A percentile compares a stretch with the other conserved stretches of the same genome.
Conservation (phyloP, 2,113 vertebrate species). For the Coryphaenoides rupestris region DNA sequence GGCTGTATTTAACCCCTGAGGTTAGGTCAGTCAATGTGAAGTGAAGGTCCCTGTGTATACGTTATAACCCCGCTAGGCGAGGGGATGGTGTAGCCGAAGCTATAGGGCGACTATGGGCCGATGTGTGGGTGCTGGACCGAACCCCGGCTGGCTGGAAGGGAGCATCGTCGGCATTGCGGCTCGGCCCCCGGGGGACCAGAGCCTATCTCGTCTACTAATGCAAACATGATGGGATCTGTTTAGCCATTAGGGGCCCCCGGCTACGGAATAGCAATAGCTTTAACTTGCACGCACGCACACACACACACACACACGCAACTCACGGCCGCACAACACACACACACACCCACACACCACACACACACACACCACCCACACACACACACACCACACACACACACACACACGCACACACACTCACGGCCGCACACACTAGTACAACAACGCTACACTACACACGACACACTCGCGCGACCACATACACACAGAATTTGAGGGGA, state of each 20-base stretch:
- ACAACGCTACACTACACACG: conserved; percentile 3
- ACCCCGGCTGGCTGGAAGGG: conserved; percentile 28
- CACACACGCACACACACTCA: conserved; percentile 14
- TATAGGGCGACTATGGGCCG: background rate
- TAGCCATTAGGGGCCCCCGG: conserved; percentile 40
- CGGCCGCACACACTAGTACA: conserved; percentile 17
- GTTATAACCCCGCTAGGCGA: too few species aligned
- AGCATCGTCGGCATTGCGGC: conserved; percentile 47
- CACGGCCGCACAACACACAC: conserved; percentile 30
- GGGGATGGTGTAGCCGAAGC: background rate
- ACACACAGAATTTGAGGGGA: background rate
- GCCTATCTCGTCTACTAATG: conserved; percentile 44
- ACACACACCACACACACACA: conserved; percentile 5
- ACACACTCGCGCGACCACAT: conserved; percentile 16
- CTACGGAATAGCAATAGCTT: conserved; percentile 49
- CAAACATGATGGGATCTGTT: conserved; percentile 65
- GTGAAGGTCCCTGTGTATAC: conserved; percentile 6
- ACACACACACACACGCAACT: conserved; percentile 22
- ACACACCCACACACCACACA: background rate
- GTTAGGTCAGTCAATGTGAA: background rate
- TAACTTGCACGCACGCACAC: conserved; percentile 9
- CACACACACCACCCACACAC: conserved; percentile 14
- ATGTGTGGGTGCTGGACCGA: conserved; percentile 19
- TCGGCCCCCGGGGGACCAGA: conserved; percentile 30
- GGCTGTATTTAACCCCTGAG: too few species aligned